phyloP scores from a whole-genome alignment of 2,113 vertebrate genomes.

The Mirounga angustirostris region DNA sequence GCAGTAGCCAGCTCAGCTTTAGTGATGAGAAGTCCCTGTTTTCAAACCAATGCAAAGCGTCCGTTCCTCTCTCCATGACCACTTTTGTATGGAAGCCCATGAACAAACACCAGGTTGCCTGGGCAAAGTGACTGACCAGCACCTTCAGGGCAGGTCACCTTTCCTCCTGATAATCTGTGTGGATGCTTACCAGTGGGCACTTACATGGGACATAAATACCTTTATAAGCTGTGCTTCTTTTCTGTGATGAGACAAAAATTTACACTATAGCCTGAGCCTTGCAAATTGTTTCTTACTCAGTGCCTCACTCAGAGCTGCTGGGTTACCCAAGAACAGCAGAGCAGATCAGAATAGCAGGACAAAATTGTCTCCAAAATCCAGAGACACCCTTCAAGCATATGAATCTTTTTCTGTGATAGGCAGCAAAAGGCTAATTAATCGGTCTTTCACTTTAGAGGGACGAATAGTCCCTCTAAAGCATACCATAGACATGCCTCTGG shows the following conservation, averaged over 20 bases:
- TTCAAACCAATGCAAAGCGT: neutral
- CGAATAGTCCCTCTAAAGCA: neutral
- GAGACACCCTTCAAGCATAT: neutral
- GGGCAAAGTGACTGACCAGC: neutral
- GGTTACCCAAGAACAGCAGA: neutral
- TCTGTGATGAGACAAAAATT: no score
- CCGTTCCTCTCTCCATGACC: neutral
- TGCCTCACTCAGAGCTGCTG: no score
- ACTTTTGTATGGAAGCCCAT: neutral
- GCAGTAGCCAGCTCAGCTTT: neutral
- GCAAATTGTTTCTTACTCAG: neutral
- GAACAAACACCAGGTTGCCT: neutral
- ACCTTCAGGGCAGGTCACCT: neutral
- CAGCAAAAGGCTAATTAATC: no score
- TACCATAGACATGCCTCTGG: neutral
- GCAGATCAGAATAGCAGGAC: neutral
- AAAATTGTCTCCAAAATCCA: neutral
- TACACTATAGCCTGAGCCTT: neutral
- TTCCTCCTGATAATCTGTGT: neutral
- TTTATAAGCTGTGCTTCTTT: neutral
- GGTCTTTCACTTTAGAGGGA: neutral
- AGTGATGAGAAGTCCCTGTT: neutral
- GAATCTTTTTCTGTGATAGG: neutral
- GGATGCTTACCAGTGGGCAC: neutral
- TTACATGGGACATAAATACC: neutral